phyloP scores from a whole-genome alignment of 2,888 invertebrate species.

The Endomychus coccineus region DNA sequence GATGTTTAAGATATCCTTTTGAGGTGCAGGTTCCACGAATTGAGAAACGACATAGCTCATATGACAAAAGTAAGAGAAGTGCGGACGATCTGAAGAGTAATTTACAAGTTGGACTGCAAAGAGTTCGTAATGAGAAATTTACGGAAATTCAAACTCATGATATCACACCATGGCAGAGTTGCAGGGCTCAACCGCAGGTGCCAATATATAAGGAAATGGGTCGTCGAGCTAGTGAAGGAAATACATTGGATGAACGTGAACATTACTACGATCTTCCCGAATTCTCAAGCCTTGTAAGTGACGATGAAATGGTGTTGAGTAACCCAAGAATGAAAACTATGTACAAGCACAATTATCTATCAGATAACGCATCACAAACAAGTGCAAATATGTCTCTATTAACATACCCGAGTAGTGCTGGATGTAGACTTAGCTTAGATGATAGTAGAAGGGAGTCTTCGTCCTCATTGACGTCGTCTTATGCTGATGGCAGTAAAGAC shows the following conservation, averaged over 20 bases:
- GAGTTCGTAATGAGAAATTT: slow-evolving; percentile 25
- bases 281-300: slow-evolving; percentile 21
- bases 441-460: slow-evolving; percentile 50
- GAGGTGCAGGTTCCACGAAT: slow-evolving; percentile 30
- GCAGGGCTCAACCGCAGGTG: slow-evolving; percentile 42
- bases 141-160: slow-evolving; percentile 33
- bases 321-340: slow-evolving; percentile 22
- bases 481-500: slow-evolving; percentile 58
- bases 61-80: slow-evolving; percentile 25
- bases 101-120: slow-evolving; percentile 6
- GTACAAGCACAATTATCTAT: slow-evolving; percentile 22
- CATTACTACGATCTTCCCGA: slow-evolving; percentile 18
- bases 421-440: slow-evolving; percentile 45
- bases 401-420: slow-evolving; percentile 34
- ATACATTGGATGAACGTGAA: slow-evolving; percentile 36
- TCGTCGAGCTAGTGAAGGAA: slow-evolving; percentile 49
- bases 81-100: slow-evolving; percentile 24
- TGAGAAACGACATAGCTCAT: slow-evolving; percentile 27
- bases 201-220: slow-evolving; percentile 41
- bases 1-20: slow-evolving; percentile 40
- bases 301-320: slow-evolving; percentile 29
- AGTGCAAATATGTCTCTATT: slow-evolving; percentile 21
- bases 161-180: slow-evolving; percentile 31
- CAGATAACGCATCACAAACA: slow-evolving; percentile 14
- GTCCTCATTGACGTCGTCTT: slow-evolving; percentile 54